Conservation (phyloP, 1,140 invertebrate genomes). For the Ruditapes philippinarum region DNA sequence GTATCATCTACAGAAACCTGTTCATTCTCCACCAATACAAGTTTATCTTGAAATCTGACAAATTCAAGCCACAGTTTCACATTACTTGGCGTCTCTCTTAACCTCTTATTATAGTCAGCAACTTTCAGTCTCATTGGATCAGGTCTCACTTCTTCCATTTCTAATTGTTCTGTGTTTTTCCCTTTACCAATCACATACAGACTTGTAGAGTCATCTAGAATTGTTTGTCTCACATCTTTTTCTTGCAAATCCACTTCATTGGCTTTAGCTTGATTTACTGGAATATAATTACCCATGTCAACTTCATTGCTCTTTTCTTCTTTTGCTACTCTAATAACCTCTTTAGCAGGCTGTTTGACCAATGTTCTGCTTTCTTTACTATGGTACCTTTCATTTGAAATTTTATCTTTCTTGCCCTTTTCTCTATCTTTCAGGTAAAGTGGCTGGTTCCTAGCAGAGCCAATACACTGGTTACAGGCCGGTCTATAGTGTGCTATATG, state of each 20-base stretch:
- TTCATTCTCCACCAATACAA: background rate
- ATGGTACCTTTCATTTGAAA: constrained; percentile 72
- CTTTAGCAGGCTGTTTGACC: constrained; percentile 38
- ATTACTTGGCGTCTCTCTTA: constrained; percentile 85
- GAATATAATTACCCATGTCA: background rate
- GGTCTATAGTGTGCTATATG: constrained; percentile 82
- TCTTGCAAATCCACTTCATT: constrained; percentile 19
- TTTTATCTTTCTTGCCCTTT: constrained; percentile 63
- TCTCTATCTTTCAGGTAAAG: constrained; percentile 61
- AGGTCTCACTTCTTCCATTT: constrained; percentile 11
- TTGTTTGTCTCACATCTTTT: constrained; percentile 68
- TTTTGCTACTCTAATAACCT: constrained; percentile 49
- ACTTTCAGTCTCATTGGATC: constrained; percentile 73
- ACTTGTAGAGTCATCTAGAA: constrained; percentile 74
- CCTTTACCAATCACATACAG: constrained; percentile 78
- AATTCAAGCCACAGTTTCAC: constrained; percentile 87
- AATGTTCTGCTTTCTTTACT: constrained; percentile 73
- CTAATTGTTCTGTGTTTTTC: constrained; percentile 1
- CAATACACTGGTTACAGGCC: constrained; percentile 68
- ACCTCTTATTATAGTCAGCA: constrained; percentile 84
- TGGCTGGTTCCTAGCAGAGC: constrained; percentile 12
- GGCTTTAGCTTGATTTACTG: background rate
- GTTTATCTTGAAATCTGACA: constrained; percentile 86
- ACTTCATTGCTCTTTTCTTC: constrained; percentile 37
- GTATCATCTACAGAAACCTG: constrained; percentile 57